Conservation (phyloP, 2,888 invertebrate species). For the Frankliniella fusca region DNA sequence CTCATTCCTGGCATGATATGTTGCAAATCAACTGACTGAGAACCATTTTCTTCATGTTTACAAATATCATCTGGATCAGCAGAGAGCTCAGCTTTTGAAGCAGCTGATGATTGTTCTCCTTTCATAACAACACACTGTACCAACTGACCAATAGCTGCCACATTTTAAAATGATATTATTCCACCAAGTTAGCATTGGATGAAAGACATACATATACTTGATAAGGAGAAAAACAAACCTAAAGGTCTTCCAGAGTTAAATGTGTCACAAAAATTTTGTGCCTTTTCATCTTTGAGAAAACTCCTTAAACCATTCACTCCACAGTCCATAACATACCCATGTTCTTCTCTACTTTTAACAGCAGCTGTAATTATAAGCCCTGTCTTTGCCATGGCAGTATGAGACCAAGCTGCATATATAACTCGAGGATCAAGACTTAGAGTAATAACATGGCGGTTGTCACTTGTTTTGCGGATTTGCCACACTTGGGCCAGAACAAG, state of each 20-base stretch:
- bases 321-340: conserved; percentile 20
- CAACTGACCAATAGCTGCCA: background rate
- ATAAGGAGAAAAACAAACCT: background rate
- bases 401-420: background rate
- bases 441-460: background rate
- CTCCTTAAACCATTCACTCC: background rate
- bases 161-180: background rate
- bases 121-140: background rate
- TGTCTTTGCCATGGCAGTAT: background rate
- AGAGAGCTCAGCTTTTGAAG: background rate
- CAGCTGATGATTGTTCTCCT: background rate
- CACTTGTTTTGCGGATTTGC: background rate
- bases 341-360: conserved; percentile 8
- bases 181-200: background rate
- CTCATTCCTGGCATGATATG: background rate
- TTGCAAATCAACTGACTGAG: background rate
- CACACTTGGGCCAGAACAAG: background rate
- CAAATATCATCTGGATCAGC: background rate
- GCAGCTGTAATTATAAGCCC: background rate
- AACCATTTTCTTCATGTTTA: background rate
- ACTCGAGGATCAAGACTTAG: background rate
- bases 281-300: background rate
- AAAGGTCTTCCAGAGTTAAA: background rate
- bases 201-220: background rate
- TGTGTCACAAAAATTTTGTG: background rate